Evolutionary conservation across 2,797 vertebrate species (phyloP), one percentile per base, ranked within the genome.

Genomic region (Calcarius lapponicus): DNA sequence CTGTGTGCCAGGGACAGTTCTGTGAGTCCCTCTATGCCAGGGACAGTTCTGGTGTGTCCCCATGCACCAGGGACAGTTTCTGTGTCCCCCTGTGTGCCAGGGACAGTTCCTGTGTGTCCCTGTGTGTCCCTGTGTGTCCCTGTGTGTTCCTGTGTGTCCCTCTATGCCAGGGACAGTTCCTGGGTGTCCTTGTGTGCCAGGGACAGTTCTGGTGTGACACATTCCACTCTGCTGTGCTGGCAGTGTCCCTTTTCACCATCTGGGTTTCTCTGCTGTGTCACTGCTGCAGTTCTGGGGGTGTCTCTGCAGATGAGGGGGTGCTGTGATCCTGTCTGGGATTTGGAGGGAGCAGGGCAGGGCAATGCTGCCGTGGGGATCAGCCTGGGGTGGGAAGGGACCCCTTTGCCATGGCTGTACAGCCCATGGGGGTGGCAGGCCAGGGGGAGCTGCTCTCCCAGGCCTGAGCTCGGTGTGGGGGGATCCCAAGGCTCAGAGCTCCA

Each of bases 341-440:
- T 29, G 29, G 6, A 36, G 64, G 34, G 79, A 76, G 5, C 13
- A 42, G 58, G 20, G 22, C 51, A 70, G 61, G 71, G 16, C 28
- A 36, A 45, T 13, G 5, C 16, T 25, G 29, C 61, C 17, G 16
- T n/a, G 0, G 4, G 53, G 48, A 17, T 14, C n/a, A 7, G 13
- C 3, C 34, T 26, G 50, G 42, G 25, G 47, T 3, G 25, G 69
- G 54, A 32, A 43, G 6, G 17, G 34, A n/a, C 20, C 34, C 24
- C 26, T 54, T 32, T 54, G 51, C 31, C 12, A 1, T 1, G 12
- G 40, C 20, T 54, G 20, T 29, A 17, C 19, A n/a, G 38, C 32
- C 48, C 9, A 0, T 6, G 40, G 29, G 26, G 38, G 20, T 17
- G 22, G 9, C 11, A 6, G 1, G 2, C 9, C 43, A 10, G 4